Evolutionary conservation across 2,113 vertebrate species (phyloP).

Genomic region (Periophthalmodon schlosseri): DNA sequence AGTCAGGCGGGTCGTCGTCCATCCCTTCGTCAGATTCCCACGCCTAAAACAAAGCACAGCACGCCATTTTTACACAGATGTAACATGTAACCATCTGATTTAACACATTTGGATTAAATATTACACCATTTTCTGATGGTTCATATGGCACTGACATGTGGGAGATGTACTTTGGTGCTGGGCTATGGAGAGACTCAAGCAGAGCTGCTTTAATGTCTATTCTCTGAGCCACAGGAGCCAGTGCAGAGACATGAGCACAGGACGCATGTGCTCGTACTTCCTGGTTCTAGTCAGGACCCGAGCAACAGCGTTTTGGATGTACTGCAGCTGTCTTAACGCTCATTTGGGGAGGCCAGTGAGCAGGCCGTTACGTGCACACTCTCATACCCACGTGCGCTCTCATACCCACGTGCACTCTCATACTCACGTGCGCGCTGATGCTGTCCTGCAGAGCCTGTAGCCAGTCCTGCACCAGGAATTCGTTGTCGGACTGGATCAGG

Average conservation of each 20-base stretch:
- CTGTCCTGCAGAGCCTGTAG: constrained; percentile 83
- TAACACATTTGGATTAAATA: no score
- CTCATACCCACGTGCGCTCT: constrained; percentile 61
- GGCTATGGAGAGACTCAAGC: no score
- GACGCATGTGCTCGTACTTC: no score
- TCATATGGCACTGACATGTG: no score
- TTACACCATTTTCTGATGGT: no score
- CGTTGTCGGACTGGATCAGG: constrained; percentile 92
- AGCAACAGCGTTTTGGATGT: no score
- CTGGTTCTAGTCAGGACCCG: no score
- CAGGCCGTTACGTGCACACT: neutral
- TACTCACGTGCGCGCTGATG: constrained; percentile 49
- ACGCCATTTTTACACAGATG: neutral
- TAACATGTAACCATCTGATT: no score
- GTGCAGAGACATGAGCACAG: no score
- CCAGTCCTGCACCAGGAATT: constrained; percentile 86
- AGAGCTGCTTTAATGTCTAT: no score
- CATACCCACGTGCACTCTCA: neutral
- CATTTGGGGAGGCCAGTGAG: neutral
- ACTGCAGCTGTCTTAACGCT: constrained; percentile 31
- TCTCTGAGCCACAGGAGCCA: no score
- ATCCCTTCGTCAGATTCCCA: constrained; percentile 86
- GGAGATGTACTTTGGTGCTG: no score
- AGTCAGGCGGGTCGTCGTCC: constrained; percentile 92
- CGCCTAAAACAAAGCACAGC: constrained; percentile 67